Evolutionary conservation across 2,888 invertebrate species (phyloP), one percentile per base, ranked within the genome.

Genomic region (Parnassius orleans): DNA sequence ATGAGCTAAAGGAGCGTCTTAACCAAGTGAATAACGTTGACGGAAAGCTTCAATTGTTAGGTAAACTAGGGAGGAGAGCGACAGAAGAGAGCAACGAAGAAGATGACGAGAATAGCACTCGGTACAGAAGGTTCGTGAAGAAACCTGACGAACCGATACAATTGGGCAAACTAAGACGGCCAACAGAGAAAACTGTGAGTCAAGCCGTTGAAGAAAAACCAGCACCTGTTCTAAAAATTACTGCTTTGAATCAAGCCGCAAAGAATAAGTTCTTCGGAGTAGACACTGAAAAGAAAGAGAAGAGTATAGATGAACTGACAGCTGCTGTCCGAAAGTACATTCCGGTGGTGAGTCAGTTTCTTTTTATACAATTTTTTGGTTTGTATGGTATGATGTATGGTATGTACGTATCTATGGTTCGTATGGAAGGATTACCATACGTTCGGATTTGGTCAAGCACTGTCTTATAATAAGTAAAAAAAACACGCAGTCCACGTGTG

Each of bases 231-330:
- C 70, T 90, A 53, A 87, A 87, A 72, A 87, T 90, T 62, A 84
- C 89, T 0, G 79, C 84, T 0, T 67, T 89, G 56, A 90, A 88
- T 64, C 86, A 85, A 63, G 86, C 78, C 2, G 90, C 90, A 7
- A 90, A 90, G 76, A 87, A 87, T 59, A 90, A 84, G 73, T 90
- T 90, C 82, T 90, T 90, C 60, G 91, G 90, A 0, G 63, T 90
- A 12, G 89, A 88, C 9, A 63, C 75, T 1, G 65, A 69, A 42
- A 87, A 85, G 75, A 86, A 84, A 61, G 89, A 86, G 68, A 87
- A 82, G 68, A 89, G 72, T 57, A 77, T 90, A 9, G 90, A 91
- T 52, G 90, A 90, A 66, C 66, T 90, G 57, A 75, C 87, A 0
- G 90, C 90, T 33, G 87, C 89, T 52, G 90, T 91, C 9, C 82